A percentile compares a stretch with the other conserved stretches of the same genome.
phyloP scores from a whole-genome alignment of 2,888 invertebrate species.

The Heliconius ethilla region DNA sequence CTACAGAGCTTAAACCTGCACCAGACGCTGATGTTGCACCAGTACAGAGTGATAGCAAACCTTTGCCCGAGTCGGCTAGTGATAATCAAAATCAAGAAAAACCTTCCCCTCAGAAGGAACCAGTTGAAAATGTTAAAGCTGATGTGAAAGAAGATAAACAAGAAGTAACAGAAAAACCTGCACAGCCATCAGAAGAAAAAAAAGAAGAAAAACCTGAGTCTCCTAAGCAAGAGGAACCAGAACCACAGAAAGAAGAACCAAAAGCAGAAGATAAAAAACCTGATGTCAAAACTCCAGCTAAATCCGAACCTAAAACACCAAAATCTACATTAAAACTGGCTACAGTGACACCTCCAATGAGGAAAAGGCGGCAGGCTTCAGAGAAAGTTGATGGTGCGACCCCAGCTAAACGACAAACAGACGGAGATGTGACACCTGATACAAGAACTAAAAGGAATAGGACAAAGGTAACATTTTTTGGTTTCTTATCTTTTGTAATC shows the following conservation, averaged over 20 bases:
- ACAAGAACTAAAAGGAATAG: constrained; percentile 73
- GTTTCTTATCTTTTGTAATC: background rate
- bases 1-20: constrained; percentile 66
- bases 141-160: constrained; percentile 63
- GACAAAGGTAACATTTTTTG: constrained; percentile 65
- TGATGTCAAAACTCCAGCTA: constrained; percentile 57
- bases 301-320: constrained; percentile 66
- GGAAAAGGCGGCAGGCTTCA: constrained; percentile 79
- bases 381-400: constrained; percentile 66
- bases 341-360: constrained; percentile 80
- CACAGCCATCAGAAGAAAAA: constrained; percentile 53
- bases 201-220: constrained; percentile 53
- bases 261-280: constrained; percentile 52
- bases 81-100: constrained; percentile 65
- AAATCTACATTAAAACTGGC: constrained; percentile 80
- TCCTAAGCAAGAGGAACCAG: constrained; percentile 61
- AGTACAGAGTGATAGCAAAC: constrained; percentile 69
- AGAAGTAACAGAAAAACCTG: constrained; percentile 58
- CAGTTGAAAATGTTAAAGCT: constrained; percentile 57
- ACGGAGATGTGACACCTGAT: constrained; percentile 68
- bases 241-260: constrained; percentile 54
- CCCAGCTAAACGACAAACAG: constrained; percentile 65
- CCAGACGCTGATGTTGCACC: constrained; percentile 72
- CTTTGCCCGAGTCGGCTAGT: constrained; percentile 70
- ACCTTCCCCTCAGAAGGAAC: constrained; percentile 57